Evolutionary conservation across 23 tunicate species (phyloP).

Genomic region (Diplosoma virens): DNA sequence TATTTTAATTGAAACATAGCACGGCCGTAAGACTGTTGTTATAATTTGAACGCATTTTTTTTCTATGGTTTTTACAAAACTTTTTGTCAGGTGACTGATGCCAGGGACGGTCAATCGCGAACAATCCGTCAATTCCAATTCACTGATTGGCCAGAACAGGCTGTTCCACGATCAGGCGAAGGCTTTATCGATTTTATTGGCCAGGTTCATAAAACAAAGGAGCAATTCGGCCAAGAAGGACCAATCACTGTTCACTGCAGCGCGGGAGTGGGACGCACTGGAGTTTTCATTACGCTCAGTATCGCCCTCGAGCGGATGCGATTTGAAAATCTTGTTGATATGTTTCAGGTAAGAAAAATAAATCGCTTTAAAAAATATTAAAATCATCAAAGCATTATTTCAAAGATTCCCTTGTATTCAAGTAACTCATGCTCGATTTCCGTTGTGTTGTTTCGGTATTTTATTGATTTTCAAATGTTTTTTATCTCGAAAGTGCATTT

Average conservation of each 20-base stretch:
- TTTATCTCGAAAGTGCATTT: too few species aligned
- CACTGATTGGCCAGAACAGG: constrained; percentile 99
- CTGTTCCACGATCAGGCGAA: constrained; percentile 94
- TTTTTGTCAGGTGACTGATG: constrained; percentile 90
- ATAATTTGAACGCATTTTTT: background rate
- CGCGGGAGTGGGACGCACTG: constrained; percentile 98
- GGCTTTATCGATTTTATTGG: constrained; percentile 98
- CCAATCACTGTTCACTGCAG: constrained; percentile 99
- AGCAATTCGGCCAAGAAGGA: constrained; percentile 98
- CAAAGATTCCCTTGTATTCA: too few species aligned
- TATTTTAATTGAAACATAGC: background rate
- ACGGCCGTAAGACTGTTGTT: background rate
- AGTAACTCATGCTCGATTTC: too few species aligned
- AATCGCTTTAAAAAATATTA: background rate
- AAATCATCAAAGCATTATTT: too few species aligned
- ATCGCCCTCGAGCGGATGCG: constrained; percentile 97
- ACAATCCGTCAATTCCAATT: constrained; percentile 98
- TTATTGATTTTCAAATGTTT: too few species aligned
- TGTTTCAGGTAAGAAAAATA: constrained; percentile 80
- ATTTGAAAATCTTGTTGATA: constrained; percentile 91
- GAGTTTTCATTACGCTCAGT: constrained; percentile 93
- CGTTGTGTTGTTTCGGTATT: too few species aligned
- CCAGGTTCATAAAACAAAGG: constrained; percentile 99
- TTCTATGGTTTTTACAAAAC: background rate
- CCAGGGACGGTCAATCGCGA: constrained; percentile 96